phyloP scores from a whole-genome alignment of 2,888 invertebrate species.

The Scotopteryx bipunctaria region DNA sequence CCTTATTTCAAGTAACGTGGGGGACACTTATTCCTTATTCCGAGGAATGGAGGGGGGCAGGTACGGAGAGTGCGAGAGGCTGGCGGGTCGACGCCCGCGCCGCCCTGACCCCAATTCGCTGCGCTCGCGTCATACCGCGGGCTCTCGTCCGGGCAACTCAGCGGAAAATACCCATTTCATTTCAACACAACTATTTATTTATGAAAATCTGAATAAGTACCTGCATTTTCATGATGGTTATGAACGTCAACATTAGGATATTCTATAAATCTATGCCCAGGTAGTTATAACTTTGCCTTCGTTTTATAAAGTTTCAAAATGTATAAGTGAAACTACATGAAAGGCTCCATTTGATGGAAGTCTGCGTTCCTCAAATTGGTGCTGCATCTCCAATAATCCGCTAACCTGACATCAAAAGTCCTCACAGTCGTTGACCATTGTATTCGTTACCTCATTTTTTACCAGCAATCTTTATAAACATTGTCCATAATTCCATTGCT shows the following conservation, averaged over 20 bases:
- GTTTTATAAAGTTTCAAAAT: too few species aligned
- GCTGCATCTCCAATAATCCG: constrained; percentile 53
- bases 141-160: constrained; percentile 77
- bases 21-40: too few species aligned
- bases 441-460: constrained; percentile 67
- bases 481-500: constrained; percentile 42
- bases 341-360: too few species aligned
- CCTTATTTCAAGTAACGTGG: too few species aligned
- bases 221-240: too few species aligned
- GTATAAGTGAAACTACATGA: too few species aligned
- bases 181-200: constrained; percentile 46
- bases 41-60: constrained; percentile 38
- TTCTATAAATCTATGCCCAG: too few species aligned
- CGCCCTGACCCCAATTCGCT: constrained; percentile 81
- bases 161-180: constrained; percentile 76
- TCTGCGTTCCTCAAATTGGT: too few species aligned
- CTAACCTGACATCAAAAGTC: constrained; percentile 60
- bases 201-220: constrained; percentile 28
- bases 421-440: constrained; percentile 50
- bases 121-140: constrained; percentile 81
- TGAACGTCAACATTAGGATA: too few species aligned
- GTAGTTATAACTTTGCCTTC: too few species aligned
- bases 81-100: constrained; percentile 79
- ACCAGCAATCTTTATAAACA: constrained; percentile 42
- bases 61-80: constrained; percentile 58